These are phyloP conservation scores for Mystacornis crossleyi DNA, from an alignment of 2,113 vertebrate species.

Conservation along the genomic window DNA sequence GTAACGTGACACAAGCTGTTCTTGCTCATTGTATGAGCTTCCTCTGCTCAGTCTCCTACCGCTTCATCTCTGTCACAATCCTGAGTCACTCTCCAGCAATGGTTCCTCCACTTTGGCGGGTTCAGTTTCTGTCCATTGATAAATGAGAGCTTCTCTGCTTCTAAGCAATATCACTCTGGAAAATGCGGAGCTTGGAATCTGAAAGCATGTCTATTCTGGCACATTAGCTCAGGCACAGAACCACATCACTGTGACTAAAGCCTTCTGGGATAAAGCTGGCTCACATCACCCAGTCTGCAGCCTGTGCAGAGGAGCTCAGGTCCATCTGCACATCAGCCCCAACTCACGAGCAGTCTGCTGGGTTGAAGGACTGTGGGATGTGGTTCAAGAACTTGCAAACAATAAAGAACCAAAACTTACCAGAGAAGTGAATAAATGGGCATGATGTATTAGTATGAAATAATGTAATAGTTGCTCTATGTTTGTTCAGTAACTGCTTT, in stretches of 20 bases:
- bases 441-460: background rate
- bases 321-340: conserved; percentile 9
- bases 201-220: conserved; percentile 1
- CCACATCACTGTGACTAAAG: background rate
- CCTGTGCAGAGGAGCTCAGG: background rate
- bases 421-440: background rate
- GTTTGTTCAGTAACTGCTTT: background rate
- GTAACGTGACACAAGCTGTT: conserved; percentile 66
- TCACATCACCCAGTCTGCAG: background rate
- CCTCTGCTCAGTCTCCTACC: conserved; percentile 11
- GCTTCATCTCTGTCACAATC: conserved; percentile 51
- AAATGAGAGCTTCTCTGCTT: conserved; percentile 9
- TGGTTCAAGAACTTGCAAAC: background rate
- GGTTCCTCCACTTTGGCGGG: background rate
- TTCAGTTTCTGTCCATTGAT: conserved; percentile 31
- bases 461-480: background rate
- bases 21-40: conserved; percentile 39
- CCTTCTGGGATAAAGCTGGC: conserved; percentile 21
- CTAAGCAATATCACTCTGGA: background rate
- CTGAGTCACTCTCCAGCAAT: background rate
- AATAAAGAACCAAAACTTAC: background rate
- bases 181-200: background rate
- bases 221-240: conserved; percentile 21
- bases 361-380: background rate
- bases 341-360: background rate